Evolutionary conservation across 2,888 invertebrate genomes (phyloP), one percentile per base, ranked within the genome.

Genomic region (Minunthozetes semirufus): DNA sequence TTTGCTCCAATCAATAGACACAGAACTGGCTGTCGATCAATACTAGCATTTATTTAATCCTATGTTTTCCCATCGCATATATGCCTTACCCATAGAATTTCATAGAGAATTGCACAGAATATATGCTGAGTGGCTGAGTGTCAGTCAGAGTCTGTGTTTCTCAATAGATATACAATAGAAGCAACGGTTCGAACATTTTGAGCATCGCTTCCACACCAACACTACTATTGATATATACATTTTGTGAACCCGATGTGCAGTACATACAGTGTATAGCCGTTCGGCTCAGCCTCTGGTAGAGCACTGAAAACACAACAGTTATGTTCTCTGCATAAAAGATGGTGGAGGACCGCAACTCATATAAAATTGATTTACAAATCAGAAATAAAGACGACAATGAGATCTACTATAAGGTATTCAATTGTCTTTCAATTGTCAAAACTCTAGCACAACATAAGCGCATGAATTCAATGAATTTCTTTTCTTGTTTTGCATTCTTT

Each of bases 401-500:
- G 22, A 71, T 75, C 38, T 75, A 38, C 33, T 75, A 53, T 61
- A 75, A 75, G 74, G 74, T 75, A 71, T 53, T 68, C 8, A 6
- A 25, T 8, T 8, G 4, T n/a, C 8, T 59, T 59, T 15, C 19
- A 66, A 15, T 38, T 38, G 38, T 38, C 19, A 19, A 8, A 48
- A 3, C 38, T 6, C 17, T n/a, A 33, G 27, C 29, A 61, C 33
- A 6, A 61, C 29, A 29, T 5, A 61, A 61, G 61, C 33, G 61
- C 63, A 66, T 66, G 63, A 66, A 66, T 66, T 66, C 17, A 29
- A 27, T 27, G 13, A 15, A 50, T 19, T 53, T 3, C 22, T 27
- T 1, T 59, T 19, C n/a, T 8, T n/a, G 1, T 50, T n/a, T 50
- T 19, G n/a, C 5, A n/a, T 50, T n/a, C 17, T 50, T 19, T n/a